Evolutionary conservation across 2,888 invertebrate species (phyloP).

Genomic region (Scaeva pyrastri): DNA sequence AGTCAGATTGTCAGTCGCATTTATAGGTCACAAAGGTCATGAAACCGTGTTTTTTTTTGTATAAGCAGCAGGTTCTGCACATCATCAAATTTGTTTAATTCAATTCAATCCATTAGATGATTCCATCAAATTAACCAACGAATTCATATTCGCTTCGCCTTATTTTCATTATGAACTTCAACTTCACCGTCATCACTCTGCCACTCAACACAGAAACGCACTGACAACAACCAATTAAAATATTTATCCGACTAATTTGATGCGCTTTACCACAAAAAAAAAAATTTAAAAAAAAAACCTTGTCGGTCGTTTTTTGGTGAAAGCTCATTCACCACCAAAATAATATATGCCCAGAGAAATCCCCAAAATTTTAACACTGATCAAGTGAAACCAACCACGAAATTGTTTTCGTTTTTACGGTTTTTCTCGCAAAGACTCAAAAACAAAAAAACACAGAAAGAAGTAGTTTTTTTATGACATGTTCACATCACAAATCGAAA

Average conservation of each 20-base stretch:
- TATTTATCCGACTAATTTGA: slow-evolving; percentile 73
- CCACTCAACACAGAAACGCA: not conserved
- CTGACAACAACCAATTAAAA: slow-evolving; percentile 74
- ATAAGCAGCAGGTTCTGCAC: no score
- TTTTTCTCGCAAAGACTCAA: slow-evolving; percentile 42
- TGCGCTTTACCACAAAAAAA: slow-evolving; percentile 48
- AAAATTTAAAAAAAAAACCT: no score
- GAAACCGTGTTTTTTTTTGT: no score
- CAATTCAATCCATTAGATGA: no score
- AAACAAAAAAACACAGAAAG: not conserved
- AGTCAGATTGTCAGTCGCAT: no score
- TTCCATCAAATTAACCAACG: no score
- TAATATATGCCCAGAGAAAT: slow-evolving; percentile 18
- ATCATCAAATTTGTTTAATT: no score
- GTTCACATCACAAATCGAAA: slow-evolving; percentile 76
- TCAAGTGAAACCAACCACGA: slow-evolving; percentile 76
- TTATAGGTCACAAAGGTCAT: no score
- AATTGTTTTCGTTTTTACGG: slow-evolving; percentile 67
- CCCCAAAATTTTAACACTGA: slow-evolving; percentile 52
- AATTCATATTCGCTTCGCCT: no score
- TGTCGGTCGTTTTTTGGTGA: slow-evolving; percentile 48
- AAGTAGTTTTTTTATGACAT: slow-evolving; percentile 70
- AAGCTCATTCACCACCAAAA: slow-evolving; percentile 54
- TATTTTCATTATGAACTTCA: no score
- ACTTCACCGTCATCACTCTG: no score